Conservation (phyloP, 2,113 vertebrate genomes). For the Chroicocephalus ridibundus region DNA sequence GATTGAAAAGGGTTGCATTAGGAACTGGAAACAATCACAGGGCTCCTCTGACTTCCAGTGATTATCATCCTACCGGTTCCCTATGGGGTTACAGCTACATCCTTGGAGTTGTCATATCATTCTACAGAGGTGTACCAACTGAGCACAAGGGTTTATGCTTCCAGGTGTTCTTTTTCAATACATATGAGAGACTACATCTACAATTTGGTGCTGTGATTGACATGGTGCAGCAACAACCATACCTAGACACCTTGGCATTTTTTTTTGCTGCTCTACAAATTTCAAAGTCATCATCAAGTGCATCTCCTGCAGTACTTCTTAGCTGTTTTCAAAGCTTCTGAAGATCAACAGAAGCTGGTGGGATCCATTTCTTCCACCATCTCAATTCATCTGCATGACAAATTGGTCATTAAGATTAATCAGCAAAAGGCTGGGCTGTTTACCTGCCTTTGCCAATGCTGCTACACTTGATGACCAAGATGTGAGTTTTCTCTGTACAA, state of each 20-base stretch:
- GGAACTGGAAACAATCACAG: not conserved
- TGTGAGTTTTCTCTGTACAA: not conserved
- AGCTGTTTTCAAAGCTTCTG: not conserved
- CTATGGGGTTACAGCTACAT: not conserved
- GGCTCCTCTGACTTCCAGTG: not conserved
- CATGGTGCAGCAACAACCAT: not conserved
- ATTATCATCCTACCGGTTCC: not conserved
- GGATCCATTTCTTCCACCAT: not conserved
- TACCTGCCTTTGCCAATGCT: not conserved
- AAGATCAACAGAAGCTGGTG: not conserved
- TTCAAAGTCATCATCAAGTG: not conserved
- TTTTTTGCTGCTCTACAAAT: not conserved
- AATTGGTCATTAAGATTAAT: not conserved
- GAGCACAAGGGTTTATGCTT: not conserved
- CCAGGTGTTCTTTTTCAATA: not conserved
- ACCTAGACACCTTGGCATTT: not conserved
- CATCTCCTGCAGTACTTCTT: not conserved
- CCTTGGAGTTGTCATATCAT: not conserved
- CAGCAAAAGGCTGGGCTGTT: not conserved
- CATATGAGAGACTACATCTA: not conserved
- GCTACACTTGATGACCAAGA: not conserved
- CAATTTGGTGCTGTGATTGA: not conserved
- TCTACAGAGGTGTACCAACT: not conserved
- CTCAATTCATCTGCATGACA: not conserved
- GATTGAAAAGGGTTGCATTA: not conserved